Evolutionary conservation across 2,113 vertebrate genomes (phyloP), one percentile per base, ranked within the genome.

Genomic region (Euleptes europaea): DNA sequence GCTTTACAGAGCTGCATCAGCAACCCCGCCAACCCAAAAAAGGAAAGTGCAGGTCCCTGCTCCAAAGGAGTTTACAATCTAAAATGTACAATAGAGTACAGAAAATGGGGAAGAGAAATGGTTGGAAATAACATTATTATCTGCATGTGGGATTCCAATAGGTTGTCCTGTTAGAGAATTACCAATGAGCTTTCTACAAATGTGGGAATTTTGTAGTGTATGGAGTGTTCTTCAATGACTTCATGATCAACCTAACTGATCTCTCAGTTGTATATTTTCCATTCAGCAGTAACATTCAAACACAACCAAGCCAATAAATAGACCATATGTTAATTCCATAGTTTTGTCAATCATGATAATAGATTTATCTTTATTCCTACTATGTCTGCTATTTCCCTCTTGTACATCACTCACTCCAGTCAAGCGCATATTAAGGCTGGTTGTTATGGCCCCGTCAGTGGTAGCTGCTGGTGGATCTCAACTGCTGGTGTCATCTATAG

Each of bases 301-400:
- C 38, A 86, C 47, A 78, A 26, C 80, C 19, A 83, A 49, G 91
- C 72, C 15, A 63, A 66, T 65, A 28, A 21, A 84, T 65, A 51
- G 51, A 72, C 69, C 85, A 65, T 38, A 86, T 71, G 13, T 91
- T 85, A 14, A 91, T 82, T 91, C 44, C 21, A 51, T 57, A 85
- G 69, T 78, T 75, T 88, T 42, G 47, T 69, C 88, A 66, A 54
- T 81, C 3, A 86, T 63, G 35, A 91, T 82, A 26, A 84, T 78
- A 84, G 83, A 1, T 78, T n/a, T 51, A 11, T 23, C 51, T 89
- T 86, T n/a, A 90, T 57, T 42, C 80, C 54, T 38, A 44, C 38
- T 33, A 23, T 35, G 65, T 67, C 57, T 92, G 78, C 75, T 90
- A 90, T 78, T 63, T 87, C 40, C 42, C 78, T 19, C 65, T 2